Percentiles rank a stretch among this genome's conserved stretches.
phyloP scores from a whole-genome alignment of 2,797 vertebrate species.

The Pseudomugil gertrudae region DNA sequence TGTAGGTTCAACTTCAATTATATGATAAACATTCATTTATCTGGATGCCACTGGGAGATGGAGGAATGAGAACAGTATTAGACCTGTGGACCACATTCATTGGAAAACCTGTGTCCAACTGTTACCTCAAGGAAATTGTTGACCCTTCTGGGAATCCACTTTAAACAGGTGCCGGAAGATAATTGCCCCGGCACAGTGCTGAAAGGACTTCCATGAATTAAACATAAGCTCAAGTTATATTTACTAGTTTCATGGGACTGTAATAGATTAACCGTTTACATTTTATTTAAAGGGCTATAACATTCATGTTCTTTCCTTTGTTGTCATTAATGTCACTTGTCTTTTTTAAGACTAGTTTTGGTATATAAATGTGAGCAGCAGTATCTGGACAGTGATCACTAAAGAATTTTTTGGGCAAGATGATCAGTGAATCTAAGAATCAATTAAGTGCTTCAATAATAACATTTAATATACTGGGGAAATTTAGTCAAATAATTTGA shows the following conservation, averaged over 20 bases:
- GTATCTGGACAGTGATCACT: too few species aligned
- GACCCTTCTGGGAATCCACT: conserved; percentile 57
- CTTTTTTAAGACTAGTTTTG: conserved; percentile 21
- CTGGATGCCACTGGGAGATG: conserved; percentile 17
- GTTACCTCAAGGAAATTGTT: conserved; percentile 47
- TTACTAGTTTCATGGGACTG: conserved; percentile 60
- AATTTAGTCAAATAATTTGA: too few species aligned
- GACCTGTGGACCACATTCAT: conserved; percentile 10
- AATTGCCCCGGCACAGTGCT: conserved; percentile 48
- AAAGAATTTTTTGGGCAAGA: too few species aligned
- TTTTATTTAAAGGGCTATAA: conserved; percentile 68
- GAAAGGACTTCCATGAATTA: conserved; percentile 73
- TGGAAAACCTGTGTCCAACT: conserved; percentile 47
- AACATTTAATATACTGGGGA: too few species aligned
- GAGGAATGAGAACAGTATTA: conserved; percentile 14
- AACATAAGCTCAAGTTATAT: conserved; percentile 76
- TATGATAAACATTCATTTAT: conserved; percentile 27
- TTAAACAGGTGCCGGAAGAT: conserved; percentile 54
- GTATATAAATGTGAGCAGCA: neutral
- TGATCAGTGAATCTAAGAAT: too few species aligned
- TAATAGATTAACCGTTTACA: conserved; percentile 77
- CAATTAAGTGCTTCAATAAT: too few species aligned
- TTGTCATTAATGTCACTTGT: conserved; percentile 54
- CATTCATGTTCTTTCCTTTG: conserved; percentile 48
- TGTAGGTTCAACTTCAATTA: conserved; percentile 14